These are phyloP conservation scores for Anser brachyrhynchus DNA, from an alignment of 2,113 vertebrate genomes.

Conservation along the genomic window DNA sequence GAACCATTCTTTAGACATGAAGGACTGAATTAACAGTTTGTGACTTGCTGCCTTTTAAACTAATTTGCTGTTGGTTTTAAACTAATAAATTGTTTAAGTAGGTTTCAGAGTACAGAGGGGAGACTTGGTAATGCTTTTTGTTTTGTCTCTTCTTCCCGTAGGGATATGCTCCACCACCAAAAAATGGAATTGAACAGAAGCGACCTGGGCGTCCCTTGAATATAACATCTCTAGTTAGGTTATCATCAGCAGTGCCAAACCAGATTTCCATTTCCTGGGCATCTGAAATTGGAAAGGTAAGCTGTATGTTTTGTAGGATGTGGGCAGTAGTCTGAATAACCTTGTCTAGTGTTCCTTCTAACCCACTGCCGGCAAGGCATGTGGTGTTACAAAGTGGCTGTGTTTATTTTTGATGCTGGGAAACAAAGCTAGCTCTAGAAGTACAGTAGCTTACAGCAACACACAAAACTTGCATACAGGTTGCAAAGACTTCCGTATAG, in stretches of 20 bases:
- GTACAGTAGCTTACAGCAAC: neutral
- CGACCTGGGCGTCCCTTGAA: slow-evolving; percentile 92
- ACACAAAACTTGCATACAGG: neutral
- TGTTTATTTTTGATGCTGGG: neutral
- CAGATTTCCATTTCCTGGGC: slow-evolving; percentile 97
- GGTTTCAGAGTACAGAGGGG: too few relatives aligned
- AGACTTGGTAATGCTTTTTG: neutral
- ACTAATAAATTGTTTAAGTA: neutral
- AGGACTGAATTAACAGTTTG: neutral
- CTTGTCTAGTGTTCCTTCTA: neutral
- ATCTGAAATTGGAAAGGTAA: slow-evolving; percentile 96
- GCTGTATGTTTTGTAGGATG: neutral
- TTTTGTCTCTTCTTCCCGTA: slow-evolving; percentile 48
- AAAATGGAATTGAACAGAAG: slow-evolving; percentile 97
- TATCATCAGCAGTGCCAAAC: slow-evolving; percentile 95
- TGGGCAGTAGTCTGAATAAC: neutral
- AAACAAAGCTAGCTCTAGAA: neutral
- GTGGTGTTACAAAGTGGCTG: neutral
- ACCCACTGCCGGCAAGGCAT: neutral
- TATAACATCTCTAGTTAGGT: slow-evolving; percentile 92
- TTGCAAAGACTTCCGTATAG: neutral
- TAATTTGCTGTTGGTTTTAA: neutral
- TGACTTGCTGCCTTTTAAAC: neutral
- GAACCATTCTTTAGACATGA: neutral
- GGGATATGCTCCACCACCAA: slow-evolving; percentile 93